Evolutionary conservation across 2,113 vertebrate species (phyloP), one percentile per base, ranked within the genome.

Genomic region (Nerophis lumbriciformis): DNA sequence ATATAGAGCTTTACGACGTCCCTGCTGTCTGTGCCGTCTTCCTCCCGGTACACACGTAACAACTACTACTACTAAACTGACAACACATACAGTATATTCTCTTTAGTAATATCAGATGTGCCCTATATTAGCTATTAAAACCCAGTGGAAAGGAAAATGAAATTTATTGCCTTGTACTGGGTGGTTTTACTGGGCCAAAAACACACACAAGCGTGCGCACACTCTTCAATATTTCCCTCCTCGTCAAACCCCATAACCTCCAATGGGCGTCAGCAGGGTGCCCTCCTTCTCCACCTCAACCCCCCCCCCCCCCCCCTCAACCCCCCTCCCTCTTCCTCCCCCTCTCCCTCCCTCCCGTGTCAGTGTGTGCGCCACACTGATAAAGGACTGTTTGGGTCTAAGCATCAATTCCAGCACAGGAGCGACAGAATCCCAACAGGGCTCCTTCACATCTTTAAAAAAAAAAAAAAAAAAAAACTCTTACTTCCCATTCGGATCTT

Each of bases 231-330:
- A 75, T 75, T 68, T 71, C 78, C 70, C 68, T 75, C 70, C 53
- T 70, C 39, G 72, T 74, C 77, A 85, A 86, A 85, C 83, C 78
- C 86, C 72, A 57, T 83, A 86, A 84, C 79, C 86, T 69, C 89
- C 90, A 92, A 90, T 90, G 88, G 88, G 87, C 79, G 73, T 76
- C 77, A 73, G 78, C 78, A 76, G 65, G 38, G n/a, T 57, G 15
- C 38, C 54, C 55, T 21, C 78, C 55, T 21, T 19, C 19, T 19
- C 19, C 19, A 19, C 19, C 19, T 19, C n/a, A n/a, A n/a, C 76
- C 81, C 84, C 83, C 81, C 83, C 72, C 74, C 69, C 64, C 70
- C 59, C 64, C 69, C 12, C 75, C 63, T 71, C 21, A 28, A 1
- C 21, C 3, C 68, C 80, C 63, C 78, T 60, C 70, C 54, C 80